A percentile compares a stretch with the other conserved stretches of the same genome.
Conservation (phyloP, 2,797 vertebrate genomes). For the Pipistrellus pipistrellus region DNA sequence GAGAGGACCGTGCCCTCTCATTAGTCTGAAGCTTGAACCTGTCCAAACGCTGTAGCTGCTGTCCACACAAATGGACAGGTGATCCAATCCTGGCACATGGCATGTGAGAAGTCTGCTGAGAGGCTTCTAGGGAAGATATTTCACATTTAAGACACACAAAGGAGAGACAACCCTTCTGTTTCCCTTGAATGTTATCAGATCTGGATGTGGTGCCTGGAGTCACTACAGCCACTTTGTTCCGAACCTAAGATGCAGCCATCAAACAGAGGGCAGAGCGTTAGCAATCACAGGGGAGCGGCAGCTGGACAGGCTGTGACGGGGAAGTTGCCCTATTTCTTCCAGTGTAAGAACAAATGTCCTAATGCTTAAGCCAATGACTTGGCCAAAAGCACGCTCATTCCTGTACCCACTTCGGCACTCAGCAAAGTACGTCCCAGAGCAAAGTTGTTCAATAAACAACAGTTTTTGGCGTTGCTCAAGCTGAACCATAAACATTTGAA, state of each 20-base stretch:
- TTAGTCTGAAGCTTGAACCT: no score
- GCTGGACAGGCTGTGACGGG: background rate
- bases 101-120: background rate
- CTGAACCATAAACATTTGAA: background rate
- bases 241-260: background rate
- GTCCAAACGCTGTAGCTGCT: no score
- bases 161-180: background rate
- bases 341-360: background rate
- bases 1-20: no score
- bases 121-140: background rate
- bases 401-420: background rate
- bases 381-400: background rate
- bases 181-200: background rate
- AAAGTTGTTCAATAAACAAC: background rate
- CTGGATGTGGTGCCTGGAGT: background rate
- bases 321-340: background rate
- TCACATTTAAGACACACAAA: background rate
- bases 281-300: background rate
- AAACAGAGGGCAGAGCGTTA: background rate
- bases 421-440: background rate
- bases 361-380: background rate
- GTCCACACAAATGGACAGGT: background rate
- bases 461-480: background rate
- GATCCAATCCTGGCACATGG: background rate
- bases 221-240: background rate